A percentile compares a stretch with the other conserved stretches of the same genome.
Conservation (phyloP, 2,888 invertebrate genomes). For the Andrena bucephala region DNA sequence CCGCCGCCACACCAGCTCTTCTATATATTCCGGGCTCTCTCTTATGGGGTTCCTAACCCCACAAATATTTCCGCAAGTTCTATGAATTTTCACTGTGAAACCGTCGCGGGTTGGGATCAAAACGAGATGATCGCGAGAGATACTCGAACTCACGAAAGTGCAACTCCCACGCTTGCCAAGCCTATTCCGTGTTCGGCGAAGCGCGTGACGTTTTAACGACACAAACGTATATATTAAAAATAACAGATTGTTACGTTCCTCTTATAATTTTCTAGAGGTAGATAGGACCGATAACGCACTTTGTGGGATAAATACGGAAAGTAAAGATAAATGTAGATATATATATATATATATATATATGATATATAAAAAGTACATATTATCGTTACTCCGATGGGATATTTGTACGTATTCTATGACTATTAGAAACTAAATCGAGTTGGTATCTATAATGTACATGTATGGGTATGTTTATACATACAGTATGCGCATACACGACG, state of each 20-base stretch:
- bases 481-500: conserved; percentile 41
- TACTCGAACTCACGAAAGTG: conserved; percentile 64
- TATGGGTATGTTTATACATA: conserved; percentile 40
- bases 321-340: conserved; percentile 61
- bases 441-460: conserved; percentile 57
- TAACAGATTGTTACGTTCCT: conserved; percentile 70
- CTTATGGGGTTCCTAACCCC: not conserved
- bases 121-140: conserved; percentile 27
- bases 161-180: conserved; percentile 78
- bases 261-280: conserved; percentile 73
- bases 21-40: no score
- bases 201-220: conserved; percentile 76
- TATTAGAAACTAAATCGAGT: conserved; percentile 68
- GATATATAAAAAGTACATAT: conserved; percentile 46
- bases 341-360: conserved; percentile 29
- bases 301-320: conserved; percentile 73
- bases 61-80: conserved; percentile 7
- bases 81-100: not conserved
- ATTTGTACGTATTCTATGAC: conserved; percentile 76
- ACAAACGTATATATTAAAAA: conserved; percentile 52
- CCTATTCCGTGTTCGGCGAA: conserved; percentile 73
- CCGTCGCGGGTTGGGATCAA: not conserved
- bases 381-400: conserved; percentile 72
- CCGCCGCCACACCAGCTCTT: no score
- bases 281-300: conserved; percentile 66